Percentiles rank a stretch among this genome's conserved stretches.
Evolutionary conservation across 1,140 invertebrate genomes (phyloP).

Genomic region (Venustaconcha ellipsiformis): DNA sequence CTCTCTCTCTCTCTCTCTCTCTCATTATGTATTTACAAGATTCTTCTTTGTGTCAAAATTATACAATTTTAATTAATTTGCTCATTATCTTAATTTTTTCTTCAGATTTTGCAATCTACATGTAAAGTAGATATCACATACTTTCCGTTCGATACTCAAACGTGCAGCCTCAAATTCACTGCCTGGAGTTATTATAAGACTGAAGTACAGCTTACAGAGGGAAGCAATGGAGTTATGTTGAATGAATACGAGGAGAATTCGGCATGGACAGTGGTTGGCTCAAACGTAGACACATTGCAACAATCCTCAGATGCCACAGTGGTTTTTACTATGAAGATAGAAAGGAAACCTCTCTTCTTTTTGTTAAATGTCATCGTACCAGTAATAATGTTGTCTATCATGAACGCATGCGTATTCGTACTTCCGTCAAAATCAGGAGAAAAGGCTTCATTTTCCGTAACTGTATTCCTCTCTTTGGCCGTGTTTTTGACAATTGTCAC

Average conservation of each 20-base stretch:
- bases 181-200: slow-evolving; percentile 9
- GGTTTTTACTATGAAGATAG: slow-evolving; percentile 37
- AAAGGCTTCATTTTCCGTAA: slow-evolving; percentile 37
- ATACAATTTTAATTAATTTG: too few species aligned
- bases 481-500: slow-evolving; percentile 41
- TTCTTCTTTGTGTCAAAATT: too few species aligned
- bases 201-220: neutral
- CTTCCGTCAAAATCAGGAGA: slow-evolving; percentile 41
- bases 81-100: neutral
- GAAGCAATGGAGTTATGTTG: neutral
- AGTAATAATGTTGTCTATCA: slow-evolving; percentile 28
- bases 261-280: slow-evolving; percentile 23
- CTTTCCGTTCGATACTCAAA: slow-evolving; percentile 18
- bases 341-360: slow-evolving; percentile 31
- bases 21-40: too few species aligned
- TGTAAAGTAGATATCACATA: slow-evolving; percentile 18
- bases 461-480: slow-evolving; percentile 40
- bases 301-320: neutral
- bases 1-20: too few species aligned
- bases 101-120: slow-evolving; percentile 11
- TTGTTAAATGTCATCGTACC: slow-evolving; percentile 40
- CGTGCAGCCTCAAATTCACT: slow-evolving; percentile 1
- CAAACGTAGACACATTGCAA: neutral
- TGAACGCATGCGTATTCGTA: slow-evolving; percentile 38
- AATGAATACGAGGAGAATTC: slow-evolving; percentile 27